A percentile compares a stretch with the other conserved stretches of the same genome.
phyloP scores from a whole-genome alignment of 1,140 invertebrate species.

The Mya arenaria region DNA sequence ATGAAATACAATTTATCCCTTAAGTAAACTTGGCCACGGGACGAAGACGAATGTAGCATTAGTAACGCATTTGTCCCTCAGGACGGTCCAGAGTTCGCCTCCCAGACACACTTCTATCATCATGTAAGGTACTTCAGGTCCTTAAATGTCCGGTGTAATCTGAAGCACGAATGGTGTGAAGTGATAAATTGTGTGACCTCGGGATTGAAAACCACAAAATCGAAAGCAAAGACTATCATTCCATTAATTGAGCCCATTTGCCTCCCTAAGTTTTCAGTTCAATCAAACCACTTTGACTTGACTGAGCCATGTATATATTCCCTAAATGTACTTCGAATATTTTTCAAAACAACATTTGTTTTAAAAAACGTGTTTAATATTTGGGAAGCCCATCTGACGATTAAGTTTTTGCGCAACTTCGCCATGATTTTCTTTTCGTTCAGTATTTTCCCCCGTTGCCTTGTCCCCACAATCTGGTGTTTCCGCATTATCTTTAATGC shows the following conservation, averaged over 20 bases:
- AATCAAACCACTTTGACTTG: background rate
- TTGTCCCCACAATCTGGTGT: constrained; percentile 97
- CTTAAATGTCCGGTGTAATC: constrained; percentile 78
- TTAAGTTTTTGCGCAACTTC: constrained; percentile 97
- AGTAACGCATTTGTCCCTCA: constrained; percentile 75
- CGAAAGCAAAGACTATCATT: background rate
- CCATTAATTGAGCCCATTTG: background rate
- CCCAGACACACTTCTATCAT: constrained; percentile 80
- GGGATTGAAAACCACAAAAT: background rate
- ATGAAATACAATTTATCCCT: too few species aligned
- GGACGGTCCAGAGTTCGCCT: constrained; percentile 80
- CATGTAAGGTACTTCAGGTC: constrained; percentile 81
- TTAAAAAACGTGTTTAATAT: background rate
- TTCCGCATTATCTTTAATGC: constrained; percentile 97
- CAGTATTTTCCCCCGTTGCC: constrained; percentile 99
- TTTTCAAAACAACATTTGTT: background rate
- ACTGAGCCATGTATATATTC: background rate
- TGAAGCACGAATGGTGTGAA: constrained; percentile 53
- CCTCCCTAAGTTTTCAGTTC: background rate
- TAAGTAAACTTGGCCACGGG: too few species aligned
- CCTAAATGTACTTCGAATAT: background rate
- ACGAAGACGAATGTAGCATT: too few species aligned
- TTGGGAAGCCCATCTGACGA: constrained; percentile 88
- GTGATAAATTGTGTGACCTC: background rate
- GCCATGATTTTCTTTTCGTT: constrained; percentile 99